Conservation (phyloP, 2,113 vertebrate species). For the Cyrtonyx montezumae region DNA sequence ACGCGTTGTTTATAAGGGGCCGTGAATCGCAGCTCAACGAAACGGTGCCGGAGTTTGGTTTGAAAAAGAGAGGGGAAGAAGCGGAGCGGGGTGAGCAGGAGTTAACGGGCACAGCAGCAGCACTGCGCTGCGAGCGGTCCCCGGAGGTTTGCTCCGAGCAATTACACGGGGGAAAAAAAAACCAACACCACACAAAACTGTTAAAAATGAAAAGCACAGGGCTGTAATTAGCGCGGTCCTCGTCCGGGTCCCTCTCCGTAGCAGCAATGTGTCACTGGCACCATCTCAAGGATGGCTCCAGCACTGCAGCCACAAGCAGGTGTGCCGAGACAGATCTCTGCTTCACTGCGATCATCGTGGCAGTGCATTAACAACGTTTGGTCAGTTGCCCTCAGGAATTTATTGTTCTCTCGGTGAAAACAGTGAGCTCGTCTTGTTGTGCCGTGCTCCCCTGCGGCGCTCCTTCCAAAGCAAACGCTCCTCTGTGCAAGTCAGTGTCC, state of each 20-base stretch:
- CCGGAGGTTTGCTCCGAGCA: neutral
- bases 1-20: neutral
- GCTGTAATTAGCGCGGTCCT: neutral
- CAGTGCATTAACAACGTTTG: fast-evolving
- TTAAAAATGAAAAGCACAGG: neutral
- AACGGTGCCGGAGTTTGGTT: neutral
- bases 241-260: neutral
- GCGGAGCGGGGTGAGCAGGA: neutral
- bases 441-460: neutral
- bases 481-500: neutral
- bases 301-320: neutral
- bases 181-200: slow-evolving; percentile 26
- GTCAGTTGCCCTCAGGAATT: neutral
- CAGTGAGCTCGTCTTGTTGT: fast-evolving
- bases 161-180: neutral
- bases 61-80: neutral
- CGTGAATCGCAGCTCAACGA: neutral
- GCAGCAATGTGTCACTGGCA: neutral
- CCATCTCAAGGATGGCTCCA: slow-evolving; percentile 34
- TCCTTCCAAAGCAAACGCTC: neutral
- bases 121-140: neutral
- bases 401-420: neutral
- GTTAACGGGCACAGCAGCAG: neutral
- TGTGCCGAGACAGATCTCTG: fast-evolving
- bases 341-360: neutral